A percentile compares a stretch with the other conserved stretches of the same genome.
These are phyloP conservation scores for Porphyrio hochstetteri DNA, from an alignment of 2,113 vertebrate genomes.

Conservation along the genomic window DNA sequence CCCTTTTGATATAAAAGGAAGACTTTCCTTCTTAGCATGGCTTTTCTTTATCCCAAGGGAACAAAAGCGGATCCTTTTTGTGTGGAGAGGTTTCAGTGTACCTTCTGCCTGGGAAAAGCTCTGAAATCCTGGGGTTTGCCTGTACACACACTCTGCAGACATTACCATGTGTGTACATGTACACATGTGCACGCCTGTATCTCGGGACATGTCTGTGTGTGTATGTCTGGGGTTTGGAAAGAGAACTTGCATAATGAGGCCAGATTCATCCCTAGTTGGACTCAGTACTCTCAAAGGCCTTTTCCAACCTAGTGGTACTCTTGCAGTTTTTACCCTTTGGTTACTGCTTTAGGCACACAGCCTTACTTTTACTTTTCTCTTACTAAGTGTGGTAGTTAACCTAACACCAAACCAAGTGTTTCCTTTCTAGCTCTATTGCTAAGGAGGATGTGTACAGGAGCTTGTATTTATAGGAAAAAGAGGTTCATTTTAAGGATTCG, in stretches of 20 bases:
- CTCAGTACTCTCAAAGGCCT: too few relatives aligned
- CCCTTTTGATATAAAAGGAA: not conserved
- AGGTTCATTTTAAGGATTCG: not conserved
- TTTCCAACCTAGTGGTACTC: too few relatives aligned
- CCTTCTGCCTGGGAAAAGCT: not conserved
- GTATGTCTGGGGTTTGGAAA: not conserved
- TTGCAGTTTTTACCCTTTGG: not conserved
- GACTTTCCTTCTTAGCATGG: not conserved
- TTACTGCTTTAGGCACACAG: not conserved
- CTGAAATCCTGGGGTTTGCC: not conserved
- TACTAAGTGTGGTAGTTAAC: not conserved
- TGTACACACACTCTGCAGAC: not conserved
- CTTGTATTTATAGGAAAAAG: not conserved
- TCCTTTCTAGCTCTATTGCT: not conserved
- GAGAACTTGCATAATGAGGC: not conserved
- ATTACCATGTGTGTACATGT: too few relatives aligned
- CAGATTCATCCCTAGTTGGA: not conserved
- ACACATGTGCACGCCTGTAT: rapidly evolving
- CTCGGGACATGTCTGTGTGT: not conserved
- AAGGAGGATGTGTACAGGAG: not conserved
- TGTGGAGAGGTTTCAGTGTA: not conserved
- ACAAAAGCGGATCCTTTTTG: not conserved
- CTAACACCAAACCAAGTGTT: not conserved
- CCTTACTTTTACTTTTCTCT: not conserved
- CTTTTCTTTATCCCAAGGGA: not conserved